Evolutionary conservation across 1,140 invertebrate genomes (phyloP).

Genomic region (Apis mellifera): Amel_HAv3.1 CM009935.2:13079501-13080000

Average conservation of each 20-base stretch:
- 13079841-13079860: neutral
- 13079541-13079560: slow-evolving; percentile 1
- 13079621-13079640: neutral
- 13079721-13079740: slow-evolving; percentile 5
- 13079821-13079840: neutral
- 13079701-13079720: slow-evolving; percentile 22
- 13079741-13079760: slow-evolving; percentile 16
- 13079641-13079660: slow-evolving; percentile 39
- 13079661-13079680: slow-evolving; percentile 23
- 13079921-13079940: no score
- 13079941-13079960: no score
- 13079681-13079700: slow-evolving; percentile 17
- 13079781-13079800: slow-evolving; percentile 12
- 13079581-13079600: slow-evolving; percentile 18
- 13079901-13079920: no score
- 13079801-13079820: slow-evolving; percentile 13
- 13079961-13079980: no score
- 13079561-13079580: neutral
- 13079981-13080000: no score
- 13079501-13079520: slow-evolving; percentile 1
- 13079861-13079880: neutral
- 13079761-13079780: slow-evolving; percentile 35
- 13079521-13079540: neutral
- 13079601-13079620: neutral
- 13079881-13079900: no score